Evolutionary conservation across 2,888 invertebrate genomes (phyloP).

Genomic region (Rapana venosa): DNA sequence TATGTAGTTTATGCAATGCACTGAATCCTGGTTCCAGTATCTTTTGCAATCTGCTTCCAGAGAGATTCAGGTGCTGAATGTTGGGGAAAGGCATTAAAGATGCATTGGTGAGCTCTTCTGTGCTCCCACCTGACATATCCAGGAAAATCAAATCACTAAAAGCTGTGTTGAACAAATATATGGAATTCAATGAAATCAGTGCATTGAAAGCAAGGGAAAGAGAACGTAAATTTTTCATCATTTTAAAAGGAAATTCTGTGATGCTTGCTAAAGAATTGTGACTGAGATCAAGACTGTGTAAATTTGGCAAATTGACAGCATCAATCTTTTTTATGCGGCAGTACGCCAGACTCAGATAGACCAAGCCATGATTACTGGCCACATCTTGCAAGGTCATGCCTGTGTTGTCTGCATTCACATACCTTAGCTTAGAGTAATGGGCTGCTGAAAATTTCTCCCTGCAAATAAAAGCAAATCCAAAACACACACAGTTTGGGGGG

Average conservation of each 20-base stretch:
- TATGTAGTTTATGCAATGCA: not conserved
- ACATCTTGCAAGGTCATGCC: not conserved
- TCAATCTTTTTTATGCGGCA: not conserved
- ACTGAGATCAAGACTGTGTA: conserved; percentile 12
- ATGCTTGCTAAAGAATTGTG: conserved; percentile 11
- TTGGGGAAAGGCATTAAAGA: conserved; percentile 4
- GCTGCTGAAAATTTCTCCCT: not conserved
- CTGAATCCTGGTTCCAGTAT: conserved; percentile 23
- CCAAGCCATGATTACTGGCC: not conserved
- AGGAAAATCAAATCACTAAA: conserved; percentile 11
- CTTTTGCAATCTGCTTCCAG: not conserved
- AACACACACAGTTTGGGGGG: conserved; percentile 2
- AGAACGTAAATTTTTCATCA: conserved; percentile 2
- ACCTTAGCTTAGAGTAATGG: not conserved
- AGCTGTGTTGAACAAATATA: not conserved
- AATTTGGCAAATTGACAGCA: not conserved
- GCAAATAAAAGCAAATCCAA: conserved; percentile 18
- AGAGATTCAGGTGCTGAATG: conserved; percentile 9
- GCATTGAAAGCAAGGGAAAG: conserved; percentile 22
- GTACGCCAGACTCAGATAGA: not conserved
- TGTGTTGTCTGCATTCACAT: conserved; percentile 12
- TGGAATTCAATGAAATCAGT: not conserved
- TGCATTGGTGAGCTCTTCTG: not conserved
- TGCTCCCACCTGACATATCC: conserved; percentile 17
- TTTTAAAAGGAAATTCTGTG: not conserved